Conservation (phyloP, 2,888 invertebrate genomes). For the Smittia aterrima region DNA sequence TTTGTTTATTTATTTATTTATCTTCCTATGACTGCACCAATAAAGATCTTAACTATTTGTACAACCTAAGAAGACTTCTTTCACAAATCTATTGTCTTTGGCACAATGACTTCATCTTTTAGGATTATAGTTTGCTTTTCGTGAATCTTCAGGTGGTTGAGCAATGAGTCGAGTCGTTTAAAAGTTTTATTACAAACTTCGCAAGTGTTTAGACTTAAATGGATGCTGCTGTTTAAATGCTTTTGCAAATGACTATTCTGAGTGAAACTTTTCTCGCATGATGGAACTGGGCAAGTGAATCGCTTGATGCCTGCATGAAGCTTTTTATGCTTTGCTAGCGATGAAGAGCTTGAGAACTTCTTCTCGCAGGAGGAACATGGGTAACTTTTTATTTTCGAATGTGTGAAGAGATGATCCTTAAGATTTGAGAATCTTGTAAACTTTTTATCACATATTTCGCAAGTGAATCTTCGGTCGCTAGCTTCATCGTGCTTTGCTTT, state of each 20-base stretch:
- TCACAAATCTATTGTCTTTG: background rate
- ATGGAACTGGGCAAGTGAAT: background rate
- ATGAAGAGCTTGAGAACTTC: background rate
- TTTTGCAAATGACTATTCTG: slow-evolving; percentile 19
- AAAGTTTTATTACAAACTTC: background rate
- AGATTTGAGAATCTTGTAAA: background rate
- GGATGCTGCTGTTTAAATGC: background rate
- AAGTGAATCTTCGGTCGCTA: background rate
- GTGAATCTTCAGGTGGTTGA: background rate
- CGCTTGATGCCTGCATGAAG: background rate
- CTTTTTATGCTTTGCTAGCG: background rate
- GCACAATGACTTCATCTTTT: slow-evolving; percentile 8
- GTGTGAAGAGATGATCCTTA: background rate
- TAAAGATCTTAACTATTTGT: no score
- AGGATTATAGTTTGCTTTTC: background rate
- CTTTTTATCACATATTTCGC: slow-evolving; percentile 20
- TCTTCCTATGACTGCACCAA: no score
- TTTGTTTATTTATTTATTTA: background rate
- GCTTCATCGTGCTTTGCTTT: background rate
- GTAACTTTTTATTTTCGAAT: background rate
- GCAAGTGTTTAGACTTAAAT: background rate
- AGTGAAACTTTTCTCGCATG: slow-evolving; percentile 17
- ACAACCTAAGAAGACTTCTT: background rate
- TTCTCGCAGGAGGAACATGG: background rate
- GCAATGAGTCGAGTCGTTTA: background rate